Evolutionary conservation across 1,140 invertebrate species (phyloP), one percentile per base, ranked within the genome.

Genomic region (Bacillus rossius): DNA sequence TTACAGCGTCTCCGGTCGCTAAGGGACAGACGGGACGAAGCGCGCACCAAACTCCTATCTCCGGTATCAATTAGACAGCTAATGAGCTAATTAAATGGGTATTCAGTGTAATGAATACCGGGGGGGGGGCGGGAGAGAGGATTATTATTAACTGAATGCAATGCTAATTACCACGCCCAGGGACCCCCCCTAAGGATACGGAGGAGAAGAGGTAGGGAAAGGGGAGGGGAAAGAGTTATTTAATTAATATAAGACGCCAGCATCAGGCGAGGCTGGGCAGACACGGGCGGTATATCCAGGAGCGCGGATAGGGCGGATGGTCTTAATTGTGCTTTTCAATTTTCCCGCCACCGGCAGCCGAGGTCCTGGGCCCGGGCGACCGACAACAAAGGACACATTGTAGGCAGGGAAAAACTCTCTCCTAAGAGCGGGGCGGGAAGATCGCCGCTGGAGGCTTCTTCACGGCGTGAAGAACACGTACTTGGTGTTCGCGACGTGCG

Each of bases 1-100:
- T 54, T 54, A 54, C 52, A 54, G 52, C 37, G 34, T 25, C 5
- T 29, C 14, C 48, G 5, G 29, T 7, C 5, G 5, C 29, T 10
- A 10, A 10, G 23, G 16, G 23, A 25, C 48, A 17, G 34, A 50
- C 34, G 20, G n/a, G 29, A 34, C 29, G 29, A 34, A 10, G 29
- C 29, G 29, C 29, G 29, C 29, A 34, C 5, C n/a, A n/a, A n/a
- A n/a, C n/a, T n/a, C 53, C 59, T 54, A 51, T 52, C 29, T 34
- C 29, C 29, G 43, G 70, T 67, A 71, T 70, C 71, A 73, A 73
- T 73, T 73, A 70, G 69, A 73, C 69, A 71, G 66, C 70, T 73
- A 73, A 71, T 71, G 71, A 73, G 70, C 69, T 73, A 71, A 72
- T 73, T 73, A 73, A 72, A 73, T 67, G 68, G 62, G 70, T 69